Base-by-base conservation (phyloP, 2,797 vertebrate species). In the Aplochiton taeniatus region DNA sequence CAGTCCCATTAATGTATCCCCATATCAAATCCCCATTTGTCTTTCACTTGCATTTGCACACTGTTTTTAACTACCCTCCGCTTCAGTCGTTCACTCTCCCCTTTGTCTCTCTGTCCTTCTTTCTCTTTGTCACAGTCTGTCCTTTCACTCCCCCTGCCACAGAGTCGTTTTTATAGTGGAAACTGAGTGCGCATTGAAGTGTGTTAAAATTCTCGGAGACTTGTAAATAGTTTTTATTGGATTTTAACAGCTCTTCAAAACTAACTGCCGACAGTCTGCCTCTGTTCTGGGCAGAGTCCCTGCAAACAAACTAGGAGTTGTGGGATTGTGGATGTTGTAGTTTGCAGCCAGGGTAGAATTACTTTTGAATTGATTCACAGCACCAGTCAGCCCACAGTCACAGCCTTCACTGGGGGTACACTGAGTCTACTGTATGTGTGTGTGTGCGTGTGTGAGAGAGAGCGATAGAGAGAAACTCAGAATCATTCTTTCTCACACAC, bases 141-240 rank as follows among this genome's bases (percentile, higher is more conserved):
- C 6, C 46, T 10, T 13, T 51, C 13, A 4, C 13, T 51, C 8
- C 8, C 13, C 16, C 49, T 1, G 13, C 16, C 49, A 51, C n/a
- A 8, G 1, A 14, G 49, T 9, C 49, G 8, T 16, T 51, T 61
- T 61, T 50, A 61, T 48, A 61, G 47, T 61, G 60, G 60, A 61
- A 61, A 61, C 47, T 61, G 60, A 51, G 20, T 41, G 20, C 11
- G 60, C 18, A 49, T 19, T 49, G 47, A 19, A 61, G 59, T 61
- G 19, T 50, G 59, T 61, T 49, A 61, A 61, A 61, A n/a, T 61
- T 49, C 59, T 61, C 47, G 41, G 12, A 42, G 60, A 14, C 19
- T 41, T 50, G 46, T 61, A 61, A 61, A 61, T 14, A 12, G 16
- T 20, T 42, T 61, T 61, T 61, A 51, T 20, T 61, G 5, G 60